Base-by-base conservation (phyloP, 2,113 vertebrate species). In the Indicator maculatus region DNA sequence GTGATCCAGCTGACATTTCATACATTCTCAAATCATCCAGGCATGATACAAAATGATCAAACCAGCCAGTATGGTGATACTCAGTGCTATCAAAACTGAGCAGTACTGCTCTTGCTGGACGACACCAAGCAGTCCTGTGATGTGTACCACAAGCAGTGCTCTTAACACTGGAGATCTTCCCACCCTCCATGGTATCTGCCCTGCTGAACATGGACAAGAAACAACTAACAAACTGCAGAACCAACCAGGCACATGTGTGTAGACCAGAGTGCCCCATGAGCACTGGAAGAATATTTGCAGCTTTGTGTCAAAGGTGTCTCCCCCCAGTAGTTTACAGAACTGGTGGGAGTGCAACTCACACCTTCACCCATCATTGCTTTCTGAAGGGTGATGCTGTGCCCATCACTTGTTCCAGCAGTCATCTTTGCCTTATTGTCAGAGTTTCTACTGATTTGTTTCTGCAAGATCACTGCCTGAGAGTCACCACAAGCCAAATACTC, bases 211-310 rank as follows among this genome's bases (percentile, higher is more conserved):
- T 61, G 38, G n/a, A 4, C 6, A 2, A 26, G 8, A 61, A 71
- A 21, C 45, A 47, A 45, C 47, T 67, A 39, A 24, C 7, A 14
- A 23, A 1, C 59, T 65, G 39, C 78, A 83, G 64, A 63, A 58
- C 12, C 1, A 6, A 7, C 15, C 0, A 1, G 18, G 4, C 36
- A 13, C 1, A 1, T 9, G 24, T n/a, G 14, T 64, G 21, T 9
- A 53, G 60, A 63, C 28, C 75, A 21, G n/a, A 36, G 58, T 4
- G 33, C 13, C 38, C 28, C 41, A 16, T 0, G 0, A 67, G 21
- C 77, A 19, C 2, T 28, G 28, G 17, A n/a, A 19, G 20, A 31
- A 7, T 63, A 23, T 75, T 3, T 91, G 33, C 33, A 86, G 73
- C 73, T 81, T 86, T 92, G 38, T 92, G 38, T 58, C 45, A 39